Conservation (phyloP, 2,888 invertebrate genomes). For the Protula sp. region DNA sequence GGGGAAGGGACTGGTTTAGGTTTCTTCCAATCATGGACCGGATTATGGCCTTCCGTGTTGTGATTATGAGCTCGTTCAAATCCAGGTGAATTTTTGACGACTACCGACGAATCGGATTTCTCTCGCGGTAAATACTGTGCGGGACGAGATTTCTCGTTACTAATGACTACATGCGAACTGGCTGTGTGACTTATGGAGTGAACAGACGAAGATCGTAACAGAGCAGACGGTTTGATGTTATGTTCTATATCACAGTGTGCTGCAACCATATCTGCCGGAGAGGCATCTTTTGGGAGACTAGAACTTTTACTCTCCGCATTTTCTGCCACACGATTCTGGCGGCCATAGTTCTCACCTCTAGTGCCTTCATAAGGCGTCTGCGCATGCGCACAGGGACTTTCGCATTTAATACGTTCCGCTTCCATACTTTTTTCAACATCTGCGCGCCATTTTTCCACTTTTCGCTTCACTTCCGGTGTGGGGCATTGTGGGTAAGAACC, state of each 20-base stretch:
- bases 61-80: neutral
- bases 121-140: conserved; percentile 27
- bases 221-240: conserved; percentile 43
- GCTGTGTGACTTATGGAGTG: conserved; percentile 20
- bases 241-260: conserved; percentile 28
- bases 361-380: neutral
- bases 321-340: neutral
- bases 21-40: neutral
- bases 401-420: neutral
- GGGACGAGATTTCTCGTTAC: conserved; percentile 26
- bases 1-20: neutral
- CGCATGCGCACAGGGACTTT: too few species aligned
- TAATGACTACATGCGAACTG: conserved; percentile 13
- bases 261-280: neutral
- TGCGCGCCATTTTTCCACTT: conserved; percentile 28
- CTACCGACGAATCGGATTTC: neutral
- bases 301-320: neutral
- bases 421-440: conserved; percentile 18
- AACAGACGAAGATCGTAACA: conserved; percentile 45
- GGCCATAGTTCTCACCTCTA: neutral
- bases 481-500: conserved; percentile 10
- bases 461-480: conserved; percentile 22
- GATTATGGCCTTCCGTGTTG: neutral
- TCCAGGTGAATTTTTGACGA: neutral
- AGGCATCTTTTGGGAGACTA: neutral